phyloP scores from a whole-genome alignment of 1,140 invertebrate genomes.

The Drosophila sp. region DNA sequence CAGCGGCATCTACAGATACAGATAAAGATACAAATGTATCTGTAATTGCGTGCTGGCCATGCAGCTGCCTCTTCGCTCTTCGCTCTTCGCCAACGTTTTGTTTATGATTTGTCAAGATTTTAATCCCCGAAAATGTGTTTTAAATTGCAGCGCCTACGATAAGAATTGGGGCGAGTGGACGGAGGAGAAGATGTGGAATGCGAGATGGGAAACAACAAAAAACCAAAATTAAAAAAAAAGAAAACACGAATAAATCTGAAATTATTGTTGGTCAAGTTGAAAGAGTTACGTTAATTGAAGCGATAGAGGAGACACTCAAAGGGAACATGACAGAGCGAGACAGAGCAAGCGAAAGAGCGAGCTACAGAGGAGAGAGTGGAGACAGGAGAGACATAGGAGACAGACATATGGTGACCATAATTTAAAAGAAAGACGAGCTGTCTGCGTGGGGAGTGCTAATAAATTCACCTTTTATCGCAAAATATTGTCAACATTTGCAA shows the following conservation, averaged over 20 bases:
- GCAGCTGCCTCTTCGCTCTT: constrained; percentile 38
- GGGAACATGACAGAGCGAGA: too few relatives aligned
- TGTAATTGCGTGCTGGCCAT: constrained; percentile 51
- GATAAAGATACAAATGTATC: constrained; percentile 42
- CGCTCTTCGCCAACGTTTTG: constrained; percentile 53
- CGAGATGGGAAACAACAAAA: not conserved
- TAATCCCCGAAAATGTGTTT: constrained; percentile 65
- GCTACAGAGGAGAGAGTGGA: too few relatives aligned
- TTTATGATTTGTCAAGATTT: constrained; percentile 79
- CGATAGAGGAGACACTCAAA: not conserved
- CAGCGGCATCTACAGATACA: constrained; percentile 4
- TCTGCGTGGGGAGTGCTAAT: constrained; percentile 56
- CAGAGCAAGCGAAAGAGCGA: not conserved
- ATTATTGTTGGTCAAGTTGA: constrained; percentile 14
- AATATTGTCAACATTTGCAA: constrained; percentile 79
- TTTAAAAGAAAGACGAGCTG: constrained; percentile 41
- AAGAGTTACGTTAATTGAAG: constrained; percentile 17
- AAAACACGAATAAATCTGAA: constrained; percentile 28
- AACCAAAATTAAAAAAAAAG: constrained; percentile 2
- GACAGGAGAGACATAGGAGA: not conserved
- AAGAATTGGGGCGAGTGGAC: constrained; percentile 30
- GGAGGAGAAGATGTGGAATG: not conserved
- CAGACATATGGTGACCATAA: constrained; percentile 47
- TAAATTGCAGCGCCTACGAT: constrained; percentile 59
- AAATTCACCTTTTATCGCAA: constrained; percentile 80